A percentile compares a stretch with the other conserved stretches of the same genome.
phyloP scores from a whole-genome alignment of 2,888 invertebrate genomes.

The Cryptocheilus praepositus region DNA sequence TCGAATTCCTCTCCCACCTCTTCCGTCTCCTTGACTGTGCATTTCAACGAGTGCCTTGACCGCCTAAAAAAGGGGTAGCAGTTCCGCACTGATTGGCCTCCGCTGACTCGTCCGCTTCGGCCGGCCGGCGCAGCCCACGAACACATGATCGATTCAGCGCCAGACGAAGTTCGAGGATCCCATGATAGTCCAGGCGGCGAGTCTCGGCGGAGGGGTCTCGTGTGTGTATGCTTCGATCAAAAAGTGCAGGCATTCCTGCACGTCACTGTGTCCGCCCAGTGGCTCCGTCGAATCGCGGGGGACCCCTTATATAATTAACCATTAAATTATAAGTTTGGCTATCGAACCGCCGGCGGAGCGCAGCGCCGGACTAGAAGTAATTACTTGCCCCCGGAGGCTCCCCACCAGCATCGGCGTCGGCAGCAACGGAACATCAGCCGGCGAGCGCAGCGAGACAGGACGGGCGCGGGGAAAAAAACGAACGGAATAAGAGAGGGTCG shows the following conservation, averaged over 20 bases:
- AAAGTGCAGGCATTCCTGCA: conserved; percentile 65
- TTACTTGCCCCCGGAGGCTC: conserved; percentile 56
- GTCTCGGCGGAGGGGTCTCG: conserved; percentile 24
- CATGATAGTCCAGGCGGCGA: conserved; percentile 1
- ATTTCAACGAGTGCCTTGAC: conserved; percentile 6
- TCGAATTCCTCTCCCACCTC: neutral
- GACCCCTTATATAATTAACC: conserved; percentile 74
- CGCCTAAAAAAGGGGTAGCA: conserved; percentile 33
- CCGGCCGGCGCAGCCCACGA: no score
- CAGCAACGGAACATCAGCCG: neutral
- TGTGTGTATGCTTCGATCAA: conserved; percentile 19
- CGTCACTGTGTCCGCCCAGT: conserved; percentile 74
- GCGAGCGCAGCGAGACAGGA: conserved; percentile 13
- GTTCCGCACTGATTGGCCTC: conserved; percentile 58
- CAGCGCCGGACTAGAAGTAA: conserved; percentile 69
- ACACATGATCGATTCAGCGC: no score
- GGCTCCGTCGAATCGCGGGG: conserved; percentile 72
- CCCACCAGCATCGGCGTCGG: no score
- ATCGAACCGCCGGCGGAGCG: conserved; percentile 68
- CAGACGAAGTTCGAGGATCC: conserved; percentile 5
- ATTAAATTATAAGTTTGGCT: conserved; percentile 75
- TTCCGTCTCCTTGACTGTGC: neutral
- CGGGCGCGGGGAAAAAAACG: conserved; percentile 6
- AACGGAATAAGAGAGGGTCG: conserved; percentile 34
- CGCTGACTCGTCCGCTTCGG: conserved; percentile 52